Percentiles rank a stretch among this genome's conserved stretches.
Evolutionary conservation across 2,888 invertebrate species (phyloP).

Genomic region (Sminthurinus aureus): DNA sequence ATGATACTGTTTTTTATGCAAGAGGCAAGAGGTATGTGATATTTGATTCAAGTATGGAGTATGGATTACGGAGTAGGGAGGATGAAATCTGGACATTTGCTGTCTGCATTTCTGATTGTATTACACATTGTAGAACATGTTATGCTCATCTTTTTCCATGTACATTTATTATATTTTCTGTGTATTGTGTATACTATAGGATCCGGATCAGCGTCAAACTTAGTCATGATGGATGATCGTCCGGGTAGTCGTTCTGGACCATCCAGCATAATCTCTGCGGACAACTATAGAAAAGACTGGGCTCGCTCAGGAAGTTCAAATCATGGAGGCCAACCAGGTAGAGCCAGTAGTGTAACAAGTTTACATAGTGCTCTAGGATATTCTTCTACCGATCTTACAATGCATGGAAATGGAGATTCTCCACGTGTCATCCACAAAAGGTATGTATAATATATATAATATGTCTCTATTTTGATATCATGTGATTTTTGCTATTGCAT

Average conservation of each 20-base stretch:
- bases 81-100: too few species aligned
- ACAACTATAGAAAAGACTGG: conserved; percentile 78
- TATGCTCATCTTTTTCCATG: too few species aligned
- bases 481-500: too few species aligned
- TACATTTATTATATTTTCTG: neutral
- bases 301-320: conserved; percentile 63
- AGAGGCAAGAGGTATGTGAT: too few species aligned
- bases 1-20: too few species aligned
- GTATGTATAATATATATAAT: conserved; percentile 12
- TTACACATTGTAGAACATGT: too few species aligned
- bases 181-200: conserved; percentile 41
- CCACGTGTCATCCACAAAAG: conserved; percentile 41
- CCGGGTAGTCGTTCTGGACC: conserved; percentile 56
- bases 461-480: too few species aligned
- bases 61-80: too few species aligned
- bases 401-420: conserved; percentile 34
- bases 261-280: conserved; percentile 62
- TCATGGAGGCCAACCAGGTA: conserved; percentile 43
- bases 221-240: conserved; percentile 53
- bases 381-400: conserved; percentile 53
- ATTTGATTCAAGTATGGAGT: too few species aligned
- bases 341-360: conserved; percentile 52
- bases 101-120: too few species aligned
- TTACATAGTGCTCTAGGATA: conserved; percentile 55
- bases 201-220: conserved; percentile 56